phyloP scores from a whole-genome alignment of 2,888 invertebrate species.

The Aproaerema taeniolella region DNA sequence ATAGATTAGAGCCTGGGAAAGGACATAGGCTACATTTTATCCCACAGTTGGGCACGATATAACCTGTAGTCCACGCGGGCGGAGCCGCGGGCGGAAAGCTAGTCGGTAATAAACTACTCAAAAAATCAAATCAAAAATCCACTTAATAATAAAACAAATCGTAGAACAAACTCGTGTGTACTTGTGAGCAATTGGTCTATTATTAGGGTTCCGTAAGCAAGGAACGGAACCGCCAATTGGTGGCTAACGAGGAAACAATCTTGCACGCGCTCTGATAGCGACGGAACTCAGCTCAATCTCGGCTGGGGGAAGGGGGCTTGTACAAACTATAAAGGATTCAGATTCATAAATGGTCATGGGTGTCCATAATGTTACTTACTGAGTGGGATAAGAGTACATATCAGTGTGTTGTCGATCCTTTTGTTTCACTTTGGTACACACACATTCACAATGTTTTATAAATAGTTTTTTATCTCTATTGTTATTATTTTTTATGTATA shows the following conservation, averaged over 20 bases:
- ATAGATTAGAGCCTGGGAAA: too few relatives aligned
- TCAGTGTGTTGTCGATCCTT: background rate
- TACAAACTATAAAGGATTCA: slow-evolving; percentile 18
- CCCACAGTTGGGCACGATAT: too few relatives aligned
- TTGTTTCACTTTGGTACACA: background rate
- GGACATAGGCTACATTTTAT: too few relatives aligned
- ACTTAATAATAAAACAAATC: too few relatives aligned
- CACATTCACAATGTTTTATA: too few relatives aligned
- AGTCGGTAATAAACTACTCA: too few relatives aligned
- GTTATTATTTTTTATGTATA: background rate
- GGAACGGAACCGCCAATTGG: slow-evolving; percentile 72
- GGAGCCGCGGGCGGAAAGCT: too few relatives aligned
- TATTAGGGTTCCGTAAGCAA: slow-evolving; percentile 55
- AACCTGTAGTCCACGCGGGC: too few relatives aligned
- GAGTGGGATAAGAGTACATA: background rate
- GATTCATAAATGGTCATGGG: background rate
- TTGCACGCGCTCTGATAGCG: slow-evolving; percentile 73
- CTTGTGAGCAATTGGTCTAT: slow-evolving; percentile 56
- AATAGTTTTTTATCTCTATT: too few relatives aligned
- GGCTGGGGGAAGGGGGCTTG: slow-evolving; percentile 28
- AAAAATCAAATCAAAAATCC: too few relatives aligned
- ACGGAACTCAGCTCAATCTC: slow-evolving; percentile 70
- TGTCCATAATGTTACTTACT: background rate
- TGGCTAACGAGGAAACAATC: slow-evolving; percentile 75
- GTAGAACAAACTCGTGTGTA: slow-evolving; percentile 26